A percentile compares a stretch with the other conserved stretches of the same genome.
Evolutionary conservation across 2,888 invertebrate species (phyloP).

Genomic region (Platycheirus albimanus): DNA sequence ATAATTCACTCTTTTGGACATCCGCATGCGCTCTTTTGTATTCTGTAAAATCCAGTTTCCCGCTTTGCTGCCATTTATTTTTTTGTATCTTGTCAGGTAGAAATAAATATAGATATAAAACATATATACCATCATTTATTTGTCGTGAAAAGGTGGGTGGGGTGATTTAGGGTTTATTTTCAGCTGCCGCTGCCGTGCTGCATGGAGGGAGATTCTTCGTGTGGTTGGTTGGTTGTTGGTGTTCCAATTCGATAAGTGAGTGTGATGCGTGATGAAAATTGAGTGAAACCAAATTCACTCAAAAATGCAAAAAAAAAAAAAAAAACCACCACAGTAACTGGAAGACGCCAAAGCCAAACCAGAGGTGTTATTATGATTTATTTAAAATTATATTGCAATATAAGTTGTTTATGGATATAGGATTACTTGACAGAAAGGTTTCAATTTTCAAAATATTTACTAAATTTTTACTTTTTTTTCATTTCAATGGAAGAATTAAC

Average conservation of each 20-base stretch:
- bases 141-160: slow-evolving; percentile 57
- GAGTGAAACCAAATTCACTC: slow-evolving; percentile 46
- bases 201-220: slow-evolving; percentile 34
- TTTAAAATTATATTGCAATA: slow-evolving; percentile 21
- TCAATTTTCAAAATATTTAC: slow-evolving; percentile 30
- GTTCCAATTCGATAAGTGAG: background rate
- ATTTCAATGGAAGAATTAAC: background rate
- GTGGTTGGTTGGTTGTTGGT: slow-evolving; percentile 62
- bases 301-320: background rate
- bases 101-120: slow-evolving; percentile 4
- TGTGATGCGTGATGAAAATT: slow-evolving; percentile 4
- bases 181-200: no score
- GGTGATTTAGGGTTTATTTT: slow-evolving; percentile 65
- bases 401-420: slow-evolving; percentile 29
- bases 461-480: no score
- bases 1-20: slow-evolving; percentile 59
- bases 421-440: slow-evolving; percentile 18
- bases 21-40: slow-evolving; percentile 51
- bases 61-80: slow-evolving; percentile 57
- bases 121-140: slow-evolving; percentile 26
- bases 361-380: slow-evolving; percentile 36
- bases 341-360: slow-evolving; percentile 13
- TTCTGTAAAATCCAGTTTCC: slow-evolving; percentile 50
- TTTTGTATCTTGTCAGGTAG: slow-evolving; percentile 41
- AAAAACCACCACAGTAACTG: background rate